Base-by-base conservation (phyloP, 2,797 vertebrate genomes). In the Enteromius viviparus region DNA sequence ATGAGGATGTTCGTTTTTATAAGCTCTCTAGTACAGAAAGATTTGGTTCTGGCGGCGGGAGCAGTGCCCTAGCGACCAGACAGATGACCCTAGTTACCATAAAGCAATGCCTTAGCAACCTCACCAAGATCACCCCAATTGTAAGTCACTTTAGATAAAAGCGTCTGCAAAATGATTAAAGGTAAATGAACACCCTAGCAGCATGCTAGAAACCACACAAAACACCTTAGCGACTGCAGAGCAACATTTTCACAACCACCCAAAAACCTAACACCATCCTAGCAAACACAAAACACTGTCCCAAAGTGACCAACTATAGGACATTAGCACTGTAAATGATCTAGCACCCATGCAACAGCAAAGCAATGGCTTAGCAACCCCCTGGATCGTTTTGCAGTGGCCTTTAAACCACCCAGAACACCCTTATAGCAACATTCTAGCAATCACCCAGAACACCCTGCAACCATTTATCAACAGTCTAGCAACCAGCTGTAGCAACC, bases 1-100 rank as follows among this genome's bases (percentile, higher is more conserved):
- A 79, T 65, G 58, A 84, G 69, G 82, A 84, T 64, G 76, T 84
- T 42, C 12, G 4, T 19, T 84, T 79, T 65, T 65, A 83, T 14
- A 78, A 80, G 32, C 49, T 78, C 47, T 78, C 23, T 78, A 23
- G 21, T 37, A 40, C 7, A 53, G 47, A 47, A 26, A 53, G n/a
- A 49, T 66, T 32, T 4, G 11, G 6, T 10, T 49, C 64, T 60
- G 58, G 4, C 1, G 5, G 58, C 4, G 26, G 58, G 23, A 62
- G 12, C 23, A 29, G 60, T 29, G 60, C 12, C 23, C 23, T 62
- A 14, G 60, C 26, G 60, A 3, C 12, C n/a, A 19, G 5, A 15
- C 8, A 15, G 6, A 51, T 2, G 47, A 11, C 23, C 9, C 17
- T 32, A 72, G 45, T 26, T 32, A 72, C 26, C 17, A 19, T 17